Base-by-base conservation (phyloP, 2,888 invertebrate species). In the Andrena dorsata region DNA sequence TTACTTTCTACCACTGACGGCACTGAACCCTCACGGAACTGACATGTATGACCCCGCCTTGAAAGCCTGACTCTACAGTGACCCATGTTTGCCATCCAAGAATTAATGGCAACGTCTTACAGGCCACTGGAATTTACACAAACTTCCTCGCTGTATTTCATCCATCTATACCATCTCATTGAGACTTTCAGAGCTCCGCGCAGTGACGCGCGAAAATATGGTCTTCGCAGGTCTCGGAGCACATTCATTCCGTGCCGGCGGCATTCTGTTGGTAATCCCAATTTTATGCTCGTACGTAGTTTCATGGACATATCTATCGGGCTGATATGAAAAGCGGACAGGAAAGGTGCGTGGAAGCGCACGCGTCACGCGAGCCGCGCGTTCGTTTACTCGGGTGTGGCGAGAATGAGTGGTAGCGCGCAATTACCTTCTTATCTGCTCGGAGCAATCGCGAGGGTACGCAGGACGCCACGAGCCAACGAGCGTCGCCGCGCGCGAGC, bases 381-480 rank as follows among this genome's bases (percentile, higher is more conserved):
- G 80, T 90, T 86, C 83, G 86, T 86, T 87, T 86, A 73, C 87
- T 87, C 88, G 90, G 89, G 88, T 85, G 90, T 86, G 90, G 90
- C 88, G 80, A 81, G 85, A 84, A 85, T 82, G 87, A 89, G 87
- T 83, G 84, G 81, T 78, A 76, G 83, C 82, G 83, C 76, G 86
- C 88, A 90, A 89, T 90, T 90, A 90, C 76, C 86, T 84, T 82
- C 86, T 87, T 90, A 90, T 90, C 88, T 87, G 69, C 66, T 58
- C 47, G 66, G 73, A 53, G 47, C 70, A 68, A 73, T 70, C 74
- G 51, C 61, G 73, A 76, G 76, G 73, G 81, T 78, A 63, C 56
- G 65, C 56, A 72, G 66, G 82, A 69, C 41, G 70, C 69, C 65
- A 73, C 71, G 58, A 76, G 71, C 70, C 68, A 63, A 61, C 72